Evolutionary conservation across 2,113 vertebrate genomes (phyloP), one percentile per base, ranked within the genome.

Genomic region (Coturnix japonica): DNA sequence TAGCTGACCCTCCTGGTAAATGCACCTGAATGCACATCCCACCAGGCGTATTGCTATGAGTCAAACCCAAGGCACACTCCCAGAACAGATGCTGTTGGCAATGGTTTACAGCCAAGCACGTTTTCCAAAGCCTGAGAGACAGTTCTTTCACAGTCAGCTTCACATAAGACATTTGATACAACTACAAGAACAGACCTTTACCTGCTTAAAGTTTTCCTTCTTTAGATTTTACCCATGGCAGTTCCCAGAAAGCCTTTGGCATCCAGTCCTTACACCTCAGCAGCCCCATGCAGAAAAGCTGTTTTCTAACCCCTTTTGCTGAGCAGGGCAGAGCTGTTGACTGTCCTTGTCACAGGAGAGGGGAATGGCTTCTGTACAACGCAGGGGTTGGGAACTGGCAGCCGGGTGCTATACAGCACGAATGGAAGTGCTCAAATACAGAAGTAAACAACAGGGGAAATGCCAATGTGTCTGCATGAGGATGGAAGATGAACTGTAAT

Each of bases 61-160:
- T 56, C 54, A 61, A 73, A 61, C 33, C 15, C 46, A 9, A 0
- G 1, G 26, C 53, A 61, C 4, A 0, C 11, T 79, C 59, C 37
- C 41, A 37, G 56, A 44, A n/a, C 74, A 87, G 39, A 37, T 56
- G 43, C 23, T 1, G 0, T 72, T 79, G 60, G n/a, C 63, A 46
- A 0, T 23, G 53, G 31, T 7, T 81, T 43, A 11, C 5, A 76
- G 80, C 21, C 43, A 72, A 79, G 22, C 43, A 33, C 1, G 0
- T 69, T 64, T 39, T 49, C 72, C 67, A 76, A 76, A 80, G 26
- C 20, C 3, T 1, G 14, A 59, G 91, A 85, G 59, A 47, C 1
- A 1, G 20, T 31, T 90, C 25, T 39, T 37, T 85, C 72, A 80
- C 49, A 57, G 37, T 13, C 1, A 5, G 1, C 19, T 78, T 86